Evolutionary conservation across 2,888 invertebrate genomes (phyloP), one percentile per base, ranked within the genome.

Genomic region (Cryptocheilus praepositus): DNA sequence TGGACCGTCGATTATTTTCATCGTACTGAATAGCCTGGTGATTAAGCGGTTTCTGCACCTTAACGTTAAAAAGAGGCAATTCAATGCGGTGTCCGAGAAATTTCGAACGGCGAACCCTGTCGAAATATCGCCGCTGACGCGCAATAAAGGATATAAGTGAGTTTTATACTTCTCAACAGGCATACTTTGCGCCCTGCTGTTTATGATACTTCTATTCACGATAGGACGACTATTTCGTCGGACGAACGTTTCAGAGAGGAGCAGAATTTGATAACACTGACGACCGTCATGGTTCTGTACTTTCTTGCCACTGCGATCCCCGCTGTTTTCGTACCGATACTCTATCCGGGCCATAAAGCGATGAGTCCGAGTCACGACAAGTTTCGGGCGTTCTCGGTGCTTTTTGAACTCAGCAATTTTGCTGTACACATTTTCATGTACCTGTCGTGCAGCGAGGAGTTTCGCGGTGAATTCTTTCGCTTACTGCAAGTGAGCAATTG

Each of bases 111-210:
- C 66, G 2, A 73, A 71, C 16, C 51, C 65, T 18, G 61, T 61
- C 1, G 76, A 73, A 1, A 64, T 61, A 1, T 69, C 73, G 11
- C 15, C 68, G 45, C 57, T 71, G 13, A 64, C 70, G 21, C 76
- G 73, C 3, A 77, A 76, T 52, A 64, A 74, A 11, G 74, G 76
- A 55, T 77, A 74, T 49, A 76, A 67, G 76, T 77, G 70, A 44
- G 15, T 16, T 13, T 25, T 16, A n/a, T n/a, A n/a, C n/a, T n/a
- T n/a, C 18, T 44, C 16, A 0, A 36, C 13, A 7, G 1, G 8
- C 8, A 7, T 36, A 11, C 11, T 7, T 11, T 36, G 2, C 8
- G 3, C 8, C 36, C 11, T 36, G 36, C 36, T 7, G 11, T 5
- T 2, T 25, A 25, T 36, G 13, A 7, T 11, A 5, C 11, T 7